Conservation (phyloP, 2,888 invertebrate species). For the Trachelus troglodyta region DNA sequence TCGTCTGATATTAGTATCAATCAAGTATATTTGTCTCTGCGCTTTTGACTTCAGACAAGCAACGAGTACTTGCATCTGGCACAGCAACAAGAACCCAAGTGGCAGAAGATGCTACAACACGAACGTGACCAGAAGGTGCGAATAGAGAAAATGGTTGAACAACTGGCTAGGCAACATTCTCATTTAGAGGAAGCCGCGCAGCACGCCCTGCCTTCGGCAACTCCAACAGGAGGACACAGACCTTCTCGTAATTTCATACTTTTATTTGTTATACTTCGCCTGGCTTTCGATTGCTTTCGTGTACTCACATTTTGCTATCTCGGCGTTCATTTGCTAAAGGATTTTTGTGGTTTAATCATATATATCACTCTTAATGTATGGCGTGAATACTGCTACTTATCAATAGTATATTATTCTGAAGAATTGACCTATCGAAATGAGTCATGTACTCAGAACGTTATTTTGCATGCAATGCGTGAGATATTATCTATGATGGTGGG, state of each 20-base stretch:
- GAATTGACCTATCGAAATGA: not conserved
- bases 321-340: not conserved
- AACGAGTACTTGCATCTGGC: constrained; percentile 92
- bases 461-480: not conserved
- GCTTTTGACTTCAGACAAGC: constrained; percentile 76
- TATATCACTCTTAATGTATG: not conserved
- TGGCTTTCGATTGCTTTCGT: not conserved
- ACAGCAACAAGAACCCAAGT: constrained; percentile 89
- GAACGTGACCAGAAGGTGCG: constrained; percentile 94
- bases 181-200: constrained; percentile 93
- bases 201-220: constrained; percentile 66
- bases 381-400: not conserved
- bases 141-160: constrained; percentile 96
- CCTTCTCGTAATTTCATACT: constrained; percentile 52
- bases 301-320: not conserved
- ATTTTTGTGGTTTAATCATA: not conserved
- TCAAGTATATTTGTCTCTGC: not conserved
- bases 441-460: not conserved
- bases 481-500: not conserved
- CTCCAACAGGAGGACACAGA: constrained; percentile 53
- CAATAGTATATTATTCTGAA: not conserved
- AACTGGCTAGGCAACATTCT: constrained; percentile 96
- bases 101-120: constrained; percentile 92
- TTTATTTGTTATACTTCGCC: constrained; percentile 6
- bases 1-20: not conserved